Evolutionary conservation across 2,888 invertebrate species (phyloP), one percentile per base, ranked within the genome.

Genomic region (Apamea crenata): DNA sequence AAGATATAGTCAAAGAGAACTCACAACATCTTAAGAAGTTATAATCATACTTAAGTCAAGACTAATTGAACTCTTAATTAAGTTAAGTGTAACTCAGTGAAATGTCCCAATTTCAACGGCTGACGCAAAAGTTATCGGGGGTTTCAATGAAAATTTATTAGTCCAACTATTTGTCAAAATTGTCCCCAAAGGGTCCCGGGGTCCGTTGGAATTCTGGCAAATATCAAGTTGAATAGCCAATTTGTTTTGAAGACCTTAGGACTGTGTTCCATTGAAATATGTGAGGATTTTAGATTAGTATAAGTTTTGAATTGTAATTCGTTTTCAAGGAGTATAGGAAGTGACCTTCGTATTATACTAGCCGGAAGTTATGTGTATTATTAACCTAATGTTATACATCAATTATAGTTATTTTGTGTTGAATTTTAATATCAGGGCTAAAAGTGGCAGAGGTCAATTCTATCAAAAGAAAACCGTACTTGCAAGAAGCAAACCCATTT

Each of bases 71-170:
- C 93, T 95, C 94, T 94, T 95, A 95, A 96, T 96, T 95, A 95
- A 96, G 94, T 96, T 94, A 94, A 94, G 92, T 93, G 93, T 93
- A 93, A 96, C 94, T 96, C 93, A 82, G 92, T 93, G 92, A 95
- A 95, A 95, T 93, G 94, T 94, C 93, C 95, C 95, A 94, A 94
- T 95, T 95, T 92, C 91, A 91, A 93, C 93, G 92, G 93, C 94
- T 94, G 94, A 94, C 94, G 94, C 92, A 91, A 92, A 96, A 95
- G 93, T 95, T 96, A 95, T 94, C 93, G 91, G 91, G 95, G 95
- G 93, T 94, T 95, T 96, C 95, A 95, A 95, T 95, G 96, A 94
- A 95, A 96, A 96, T 96, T 95, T 96, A 96, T 96, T 96, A 95
- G 94, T 94, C 93, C 93, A 93, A 96, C 96, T 96, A 96, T 96